phyloP scores from a whole-genome alignment of 1,140 invertebrate genomes.

The Euglossa dilemma region DNA sequence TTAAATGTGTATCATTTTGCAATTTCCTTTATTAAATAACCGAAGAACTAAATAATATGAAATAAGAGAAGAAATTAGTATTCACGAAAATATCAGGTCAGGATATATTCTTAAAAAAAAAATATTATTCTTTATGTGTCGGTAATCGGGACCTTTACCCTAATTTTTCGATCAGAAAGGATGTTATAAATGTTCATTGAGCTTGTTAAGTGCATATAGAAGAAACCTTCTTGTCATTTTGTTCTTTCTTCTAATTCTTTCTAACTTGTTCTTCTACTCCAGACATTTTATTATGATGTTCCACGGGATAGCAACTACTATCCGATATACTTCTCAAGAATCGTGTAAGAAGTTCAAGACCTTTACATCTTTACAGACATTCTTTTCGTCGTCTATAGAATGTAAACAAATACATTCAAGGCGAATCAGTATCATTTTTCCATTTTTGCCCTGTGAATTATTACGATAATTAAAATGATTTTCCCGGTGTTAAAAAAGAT shows the following conservation, averaged over 20 bases:
- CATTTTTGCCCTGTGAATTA: background rate
- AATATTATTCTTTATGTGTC: too few species aligned
- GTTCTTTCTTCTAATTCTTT: background rate
- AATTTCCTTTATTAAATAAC: too few species aligned
- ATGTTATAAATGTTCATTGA: constrained; percentile 1
- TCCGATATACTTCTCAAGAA: background rate
- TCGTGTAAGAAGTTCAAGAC: background rate
- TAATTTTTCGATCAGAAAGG: background rate
- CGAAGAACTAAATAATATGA: too few species aligned
- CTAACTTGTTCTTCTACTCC: background rate
- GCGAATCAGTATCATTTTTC: background rate
- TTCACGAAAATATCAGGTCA: too few species aligned
- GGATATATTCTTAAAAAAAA: too few species aligned
- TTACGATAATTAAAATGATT: background rate
- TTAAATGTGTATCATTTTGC: too few species aligned
- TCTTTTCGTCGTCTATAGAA: background rate
- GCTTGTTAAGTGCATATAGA: background rate
- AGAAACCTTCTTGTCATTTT: constrained; percentile 3
- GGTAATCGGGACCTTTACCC: too few species aligned
- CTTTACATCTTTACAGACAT: background rate
- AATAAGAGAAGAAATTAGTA: too few species aligned
- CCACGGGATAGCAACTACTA: too few species aligned
- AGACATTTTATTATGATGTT: background rate
- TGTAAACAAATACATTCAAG: background rate
- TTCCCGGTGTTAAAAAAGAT: background rate